These are phyloP conservation scores for Drosophila algonquin DNA, from an alignment of 2,888 invertebrate genomes.

Conservation along the genomic window DNA sequence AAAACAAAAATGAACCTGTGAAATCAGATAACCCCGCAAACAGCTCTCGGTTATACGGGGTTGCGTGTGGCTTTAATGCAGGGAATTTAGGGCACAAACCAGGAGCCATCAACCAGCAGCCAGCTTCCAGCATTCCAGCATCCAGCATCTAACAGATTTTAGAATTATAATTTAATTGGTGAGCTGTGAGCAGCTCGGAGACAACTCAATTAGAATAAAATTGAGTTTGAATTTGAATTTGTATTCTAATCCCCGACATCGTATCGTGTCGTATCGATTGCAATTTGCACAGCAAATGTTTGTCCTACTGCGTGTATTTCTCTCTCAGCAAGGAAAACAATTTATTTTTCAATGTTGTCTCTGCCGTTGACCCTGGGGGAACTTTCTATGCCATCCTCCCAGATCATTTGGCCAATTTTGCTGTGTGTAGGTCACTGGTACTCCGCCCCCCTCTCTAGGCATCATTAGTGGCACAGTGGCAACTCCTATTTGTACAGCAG, in stretches of 20 bases:
- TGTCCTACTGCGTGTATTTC: neutral
- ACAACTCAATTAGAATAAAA: neutral
- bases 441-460: neutral
- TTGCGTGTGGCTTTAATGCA: neutral
- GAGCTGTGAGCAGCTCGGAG: neutral
- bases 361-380: neutral
- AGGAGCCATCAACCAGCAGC: neutral
- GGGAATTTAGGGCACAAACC: neutral
- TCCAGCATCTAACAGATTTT: neutral
- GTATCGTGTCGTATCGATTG: neutral
- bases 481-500: conserved; percentile 12
- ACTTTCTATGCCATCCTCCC: conserved; percentile 7
- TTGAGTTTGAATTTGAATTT: neutral
- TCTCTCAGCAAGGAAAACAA: neutral
- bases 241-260: neutral
- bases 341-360: neutral
- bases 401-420: neutral
- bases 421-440: conserved; percentile 14
- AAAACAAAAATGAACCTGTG: conserved; percentile 6
- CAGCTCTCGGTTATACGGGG: neutral
- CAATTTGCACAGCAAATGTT: neutral
- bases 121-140: neutral
- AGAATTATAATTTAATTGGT: neutral
- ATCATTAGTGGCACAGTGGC: conserved; percentile 24
- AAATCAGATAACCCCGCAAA: conserved; percentile 12